These are phyloP conservation scores for Yponomeuta sedellus DNA, from an alignment of 2,888 invertebrate genomes.

Conservation along the genomic window DNA sequence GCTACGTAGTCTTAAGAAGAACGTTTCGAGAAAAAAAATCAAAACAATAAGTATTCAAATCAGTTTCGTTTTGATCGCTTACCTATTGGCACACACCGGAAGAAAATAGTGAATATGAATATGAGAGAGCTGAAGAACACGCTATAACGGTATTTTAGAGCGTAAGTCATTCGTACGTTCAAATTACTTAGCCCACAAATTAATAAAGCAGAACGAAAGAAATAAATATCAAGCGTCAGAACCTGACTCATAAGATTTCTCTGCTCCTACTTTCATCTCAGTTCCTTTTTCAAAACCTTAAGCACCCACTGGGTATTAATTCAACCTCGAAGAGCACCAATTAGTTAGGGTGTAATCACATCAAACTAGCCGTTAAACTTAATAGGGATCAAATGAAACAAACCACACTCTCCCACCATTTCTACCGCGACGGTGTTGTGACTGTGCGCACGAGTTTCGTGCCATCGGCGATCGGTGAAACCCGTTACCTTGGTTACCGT, in stretches of 20 bases:
- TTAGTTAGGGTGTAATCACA: not conserved
- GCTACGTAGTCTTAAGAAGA: not conserved
- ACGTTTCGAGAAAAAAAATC: not conserved
- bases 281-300: not conserved
- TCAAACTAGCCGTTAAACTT: not conserved
- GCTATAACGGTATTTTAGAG: no score
- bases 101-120: no score
- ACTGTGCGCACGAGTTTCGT: slow-evolving; percentile 46
- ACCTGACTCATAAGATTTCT: not conserved
- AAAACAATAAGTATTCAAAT: no score
- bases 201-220: not conserved
- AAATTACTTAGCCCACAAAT: no score
- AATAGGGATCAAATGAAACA: not conserved
- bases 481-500: slow-evolving; percentile 28
- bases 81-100: no score
- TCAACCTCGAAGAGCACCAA: not conserved
- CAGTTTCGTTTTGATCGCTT: no score
- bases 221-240: not conserved
- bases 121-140: no score
- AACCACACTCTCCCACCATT: slow-evolving; percentile 41
- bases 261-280: not conserved
- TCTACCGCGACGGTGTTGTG: slow-evolving; percentile 30
- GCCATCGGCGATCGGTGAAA: slow-evolving; percentile 42
- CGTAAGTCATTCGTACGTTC: no score
- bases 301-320: not conserved